A percentile compares a stretch with the other conserved stretches of the same genome.
Evolutionary conservation across 2,888 invertebrate genomes (phyloP).

Genomic region (Augiades crinisus): DNA sequence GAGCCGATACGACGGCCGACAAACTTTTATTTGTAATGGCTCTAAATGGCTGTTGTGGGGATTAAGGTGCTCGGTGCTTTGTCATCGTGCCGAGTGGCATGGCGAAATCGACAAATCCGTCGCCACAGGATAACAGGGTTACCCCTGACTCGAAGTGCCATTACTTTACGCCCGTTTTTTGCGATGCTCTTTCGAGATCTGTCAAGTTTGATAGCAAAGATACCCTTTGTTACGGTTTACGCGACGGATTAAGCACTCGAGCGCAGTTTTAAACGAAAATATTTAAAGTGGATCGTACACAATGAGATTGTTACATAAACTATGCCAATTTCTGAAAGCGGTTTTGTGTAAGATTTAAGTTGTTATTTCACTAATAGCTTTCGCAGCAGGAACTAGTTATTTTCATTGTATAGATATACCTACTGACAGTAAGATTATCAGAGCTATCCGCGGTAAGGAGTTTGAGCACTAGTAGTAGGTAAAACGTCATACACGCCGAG

Average conservation of each 20-base stretch:
- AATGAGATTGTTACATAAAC: neutral
- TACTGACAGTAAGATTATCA: too few relatives aligned
- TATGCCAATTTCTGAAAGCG: neutral
- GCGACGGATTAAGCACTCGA: constrained; percentile 45
- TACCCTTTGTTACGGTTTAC: constrained; percentile 58
- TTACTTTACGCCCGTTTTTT: constrained; percentile 35
- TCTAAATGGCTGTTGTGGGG: constrained; percentile 78
- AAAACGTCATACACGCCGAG: too few relatives aligned
- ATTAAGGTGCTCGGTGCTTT: constrained; percentile 69
- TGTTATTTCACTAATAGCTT: neutral
- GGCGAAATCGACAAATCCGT: constrained; percentile 52
- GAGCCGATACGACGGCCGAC: constrained; percentile 54
- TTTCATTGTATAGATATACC: too few relatives aligned
- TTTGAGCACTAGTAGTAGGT: too few relatives aligned
- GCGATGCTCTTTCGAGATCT: constrained; percentile 61
- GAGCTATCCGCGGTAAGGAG: too few relatives aligned
- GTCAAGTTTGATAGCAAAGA: constrained; percentile 65
- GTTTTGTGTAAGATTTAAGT: neutral
- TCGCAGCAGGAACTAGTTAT: too few relatives aligned
- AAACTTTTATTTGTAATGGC: constrained; percentile 77
- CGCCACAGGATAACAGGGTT: constrained; percentile 37
- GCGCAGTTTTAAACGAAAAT: constrained; percentile 51
- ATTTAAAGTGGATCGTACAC: constrained; percentile 17
- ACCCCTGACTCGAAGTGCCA: constrained; percentile 34
- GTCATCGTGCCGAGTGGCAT: constrained; percentile 57